Evolutionary conservation across 2,797 vertebrate species (phyloP), one percentile per base, ranked within the genome.

Genomic region (Heterohyrax brucei): DNA sequence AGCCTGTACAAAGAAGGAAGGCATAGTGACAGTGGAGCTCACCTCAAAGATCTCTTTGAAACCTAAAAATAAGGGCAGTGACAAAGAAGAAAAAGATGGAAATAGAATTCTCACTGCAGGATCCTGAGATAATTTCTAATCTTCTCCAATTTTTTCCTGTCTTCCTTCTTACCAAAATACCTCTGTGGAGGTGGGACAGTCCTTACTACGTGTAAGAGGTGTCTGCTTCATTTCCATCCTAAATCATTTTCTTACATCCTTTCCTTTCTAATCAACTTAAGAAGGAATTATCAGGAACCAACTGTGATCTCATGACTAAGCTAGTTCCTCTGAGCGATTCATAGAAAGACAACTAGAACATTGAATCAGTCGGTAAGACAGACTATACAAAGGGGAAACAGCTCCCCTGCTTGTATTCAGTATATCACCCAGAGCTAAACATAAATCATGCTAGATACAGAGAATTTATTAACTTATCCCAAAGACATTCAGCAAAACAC

Each of bases 11-110:
- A 44, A 39, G 86, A 61, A 28, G 44, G 21, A 95, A 89, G 77
- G 68, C 24, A n/a, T 14, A 82, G 61, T 84, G 72, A 83, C 61
- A 86, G 76, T 28, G 26, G 87, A 89, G 93, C 88, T 89, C 56
- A 48, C 91, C 95, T 97, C 96, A 80, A 87, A 97, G 90, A 92
- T 61, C 76, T 94, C 48, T 83, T 92, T 66, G 26, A 96, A 89
- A 78, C 53, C 53, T 91, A 86, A 96, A 97, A 98, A 92, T 87
- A 83, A 97, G 46, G 50, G 87, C 28, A 61, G 66, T 56, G 62
- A 90, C 87, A 91, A 81, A 46, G 50, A 12, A 87, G 48, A 62
- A 53, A 89, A 66, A 59, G 8, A 59, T 5, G 75, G 33, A 87
- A 93, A 61, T 78, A 79, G 16, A 95, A 89, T 68, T 53, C 14